phyloP scores from a whole-genome alignment of 1,140 invertebrate species.

The Stenopsyche tienmushanensis region DNA sequence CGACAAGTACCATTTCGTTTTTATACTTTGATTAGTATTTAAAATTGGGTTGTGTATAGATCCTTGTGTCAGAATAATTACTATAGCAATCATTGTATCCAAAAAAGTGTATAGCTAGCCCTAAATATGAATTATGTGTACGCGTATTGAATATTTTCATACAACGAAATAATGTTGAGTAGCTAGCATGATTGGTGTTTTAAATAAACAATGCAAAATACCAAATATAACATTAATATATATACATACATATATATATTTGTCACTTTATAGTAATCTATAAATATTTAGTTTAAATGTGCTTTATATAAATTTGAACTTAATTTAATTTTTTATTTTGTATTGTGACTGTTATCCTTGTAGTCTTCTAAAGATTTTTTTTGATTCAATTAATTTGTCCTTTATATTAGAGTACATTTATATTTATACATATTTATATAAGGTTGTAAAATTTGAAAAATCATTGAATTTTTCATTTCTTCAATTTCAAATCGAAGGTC shows the following conservation, averaged over 20 bases:
- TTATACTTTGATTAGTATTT: too few species aligned
- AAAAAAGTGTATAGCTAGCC: conserved; percentile 24
- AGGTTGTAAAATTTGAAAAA: conserved; percentile 23
- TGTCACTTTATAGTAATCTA: too few species aligned
- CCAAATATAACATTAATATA: too few species aligned
- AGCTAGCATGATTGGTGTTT: conserved; percentile 27
- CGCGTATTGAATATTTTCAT: conserved; percentile 40
- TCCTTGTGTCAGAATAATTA: conserved; percentile 37
- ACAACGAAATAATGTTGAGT: conserved; percentile 40
- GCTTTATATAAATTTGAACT: too few species aligned
- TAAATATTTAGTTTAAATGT: too few species aligned
- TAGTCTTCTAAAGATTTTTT: too few species aligned
- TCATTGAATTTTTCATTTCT: conserved; percentile 27
- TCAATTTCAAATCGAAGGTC: conserved; percentile 34
- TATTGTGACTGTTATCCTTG: too few species aligned
- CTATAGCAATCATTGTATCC: conserved; percentile 39
- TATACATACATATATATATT: too few species aligned
- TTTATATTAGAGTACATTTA: too few species aligned
- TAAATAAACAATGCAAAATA: not conserved
- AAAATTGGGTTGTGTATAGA: conserved; percentile 26
- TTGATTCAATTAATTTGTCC: too few species aligned
- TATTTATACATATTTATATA: not conserved
- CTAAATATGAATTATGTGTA: conserved; percentile 33
- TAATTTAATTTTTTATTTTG: too few species aligned
- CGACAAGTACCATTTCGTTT: too few species aligned